Conservation (phyloP, 2,797 vertebrate genomes). For the Erethizon dorsatum region DNA sequence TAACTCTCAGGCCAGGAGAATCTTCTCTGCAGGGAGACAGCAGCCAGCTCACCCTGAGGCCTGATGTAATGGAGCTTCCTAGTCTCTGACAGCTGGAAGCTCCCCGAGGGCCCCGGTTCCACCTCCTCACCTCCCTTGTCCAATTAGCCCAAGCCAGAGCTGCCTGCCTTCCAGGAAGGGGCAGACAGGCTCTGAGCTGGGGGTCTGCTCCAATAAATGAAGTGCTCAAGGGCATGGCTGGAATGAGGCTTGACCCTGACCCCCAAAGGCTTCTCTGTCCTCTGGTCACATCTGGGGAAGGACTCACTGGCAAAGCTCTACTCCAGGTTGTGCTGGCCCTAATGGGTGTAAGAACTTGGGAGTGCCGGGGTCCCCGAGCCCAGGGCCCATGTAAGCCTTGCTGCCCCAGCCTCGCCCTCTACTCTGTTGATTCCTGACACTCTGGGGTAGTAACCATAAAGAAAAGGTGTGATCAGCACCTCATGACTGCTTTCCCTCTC, state of each 20-base stretch:
- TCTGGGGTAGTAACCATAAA: background rate
- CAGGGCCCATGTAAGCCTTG: background rate
- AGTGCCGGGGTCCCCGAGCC: accelerated
- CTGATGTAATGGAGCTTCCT: background rate
- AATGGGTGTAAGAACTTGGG: background rate
- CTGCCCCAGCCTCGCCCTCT: accelerated
- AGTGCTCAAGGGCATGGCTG: background rate
- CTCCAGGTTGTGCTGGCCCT: background rate
- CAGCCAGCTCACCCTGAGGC: background rate
- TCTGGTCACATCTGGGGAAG: background rate
- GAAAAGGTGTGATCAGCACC: background rate
- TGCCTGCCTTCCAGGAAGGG: background rate
- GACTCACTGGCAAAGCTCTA: background rate
- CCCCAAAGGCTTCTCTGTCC: background rate
- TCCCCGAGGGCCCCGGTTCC: background rate
- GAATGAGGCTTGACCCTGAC: background rate
- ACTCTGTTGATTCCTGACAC: background rate
- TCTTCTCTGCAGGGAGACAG: background rate
- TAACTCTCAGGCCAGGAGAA: background rate
- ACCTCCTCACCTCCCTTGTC: background rate
- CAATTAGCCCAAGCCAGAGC: background rate
- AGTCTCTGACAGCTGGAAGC: background rate
- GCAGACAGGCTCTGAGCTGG: background rate
- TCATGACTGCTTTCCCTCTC: background rate
- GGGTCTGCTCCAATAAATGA: background rate